Percentiles rank a stretch among this genome's conserved stretches.
phyloP scores from a whole-genome alignment of 2,113 vertebrate species.

The Megaptera novaeangliae region DNA sequence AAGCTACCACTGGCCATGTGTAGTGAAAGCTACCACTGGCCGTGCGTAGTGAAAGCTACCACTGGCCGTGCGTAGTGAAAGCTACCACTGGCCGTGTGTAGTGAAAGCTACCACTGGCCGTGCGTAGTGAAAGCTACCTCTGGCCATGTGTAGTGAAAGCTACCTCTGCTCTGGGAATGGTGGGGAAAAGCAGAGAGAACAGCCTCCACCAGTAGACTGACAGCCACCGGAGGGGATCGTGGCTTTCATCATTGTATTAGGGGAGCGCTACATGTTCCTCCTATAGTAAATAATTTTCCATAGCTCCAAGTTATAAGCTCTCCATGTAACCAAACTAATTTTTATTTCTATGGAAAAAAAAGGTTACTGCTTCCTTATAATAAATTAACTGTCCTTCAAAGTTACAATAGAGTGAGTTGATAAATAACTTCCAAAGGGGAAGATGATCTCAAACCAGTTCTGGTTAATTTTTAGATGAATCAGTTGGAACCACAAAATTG shows the following conservation, averaged over 20 bases:
- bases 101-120: no score
- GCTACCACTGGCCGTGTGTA: no score
- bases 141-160: background rate
- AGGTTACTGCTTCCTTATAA: background rate
- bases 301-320: background rate
- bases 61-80: no score
- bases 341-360: background rate
- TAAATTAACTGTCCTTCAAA: background rate
- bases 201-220: background rate
- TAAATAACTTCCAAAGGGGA: background rate
- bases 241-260: background rate
- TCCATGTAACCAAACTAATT: background rate
- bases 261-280: background rate
- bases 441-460: background rate
- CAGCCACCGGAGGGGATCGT: background rate
- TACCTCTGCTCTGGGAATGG: background rate
- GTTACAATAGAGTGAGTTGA: background rate
- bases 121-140: background rate
- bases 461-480: background rate
- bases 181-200: background rate
- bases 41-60: no score
- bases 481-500: background rate
- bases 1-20: background rate
- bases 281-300: background rate
- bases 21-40: no score